A percentile compares a stretch with the other conserved stretches of the same genome.
Conservation (phyloP, 2,113 vertebrate species). For the Channa argus region DNA sequence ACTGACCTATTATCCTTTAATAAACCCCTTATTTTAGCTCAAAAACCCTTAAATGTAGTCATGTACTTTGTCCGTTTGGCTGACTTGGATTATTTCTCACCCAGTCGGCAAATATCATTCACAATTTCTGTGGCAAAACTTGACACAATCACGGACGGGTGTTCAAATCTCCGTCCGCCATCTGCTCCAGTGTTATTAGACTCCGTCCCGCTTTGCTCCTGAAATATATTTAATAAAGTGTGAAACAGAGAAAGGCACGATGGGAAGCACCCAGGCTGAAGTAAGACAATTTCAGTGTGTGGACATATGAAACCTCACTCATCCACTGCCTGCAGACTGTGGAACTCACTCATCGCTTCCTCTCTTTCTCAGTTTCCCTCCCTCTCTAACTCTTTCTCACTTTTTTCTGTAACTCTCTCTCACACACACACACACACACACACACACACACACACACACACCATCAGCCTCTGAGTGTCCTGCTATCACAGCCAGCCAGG, state of each 20-base stretch:
- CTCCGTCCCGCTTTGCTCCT: slow-evolving; percentile 11
- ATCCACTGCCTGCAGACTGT: slow-evolving; percentile 20
- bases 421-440: slow-evolving; percentile 29
- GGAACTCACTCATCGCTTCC: slow-evolving; percentile 1
- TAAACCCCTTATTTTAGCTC: too few relatives aligned
- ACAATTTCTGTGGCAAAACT: neutral
- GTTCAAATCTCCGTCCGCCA: slow-evolving; percentile 26
- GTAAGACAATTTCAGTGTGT: slow-evolving; percentile 29
- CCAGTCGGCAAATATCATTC: neutral
- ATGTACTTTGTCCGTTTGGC: too few relatives aligned
- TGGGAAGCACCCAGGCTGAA: slow-evolving; percentile 4
- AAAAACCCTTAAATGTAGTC: too few relatives aligned
- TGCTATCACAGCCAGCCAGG: slow-evolving; percentile 53
- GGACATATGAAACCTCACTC: slow-evolving; percentile 31
- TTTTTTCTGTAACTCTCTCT: neutral
- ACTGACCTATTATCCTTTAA: too few relatives aligned
- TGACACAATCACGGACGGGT: neutral
- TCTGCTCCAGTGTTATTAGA: slow-evolving; percentile 31
- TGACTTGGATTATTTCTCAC: neutral
- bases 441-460: slow-evolving; percentile 29
- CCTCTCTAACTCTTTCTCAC: slow-evolving; percentile 3
- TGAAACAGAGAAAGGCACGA: slow-evolving; percentile 52
- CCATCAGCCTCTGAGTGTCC: slow-evolving; percentile 33
- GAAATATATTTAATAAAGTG: slow-evolving; percentile 56
- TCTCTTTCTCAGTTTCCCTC: neutral